Evolutionary conservation across 2,113 vertebrate genomes (phyloP), one percentile per base, ranked within the genome.

Genomic region (Meles meles): DNA sequence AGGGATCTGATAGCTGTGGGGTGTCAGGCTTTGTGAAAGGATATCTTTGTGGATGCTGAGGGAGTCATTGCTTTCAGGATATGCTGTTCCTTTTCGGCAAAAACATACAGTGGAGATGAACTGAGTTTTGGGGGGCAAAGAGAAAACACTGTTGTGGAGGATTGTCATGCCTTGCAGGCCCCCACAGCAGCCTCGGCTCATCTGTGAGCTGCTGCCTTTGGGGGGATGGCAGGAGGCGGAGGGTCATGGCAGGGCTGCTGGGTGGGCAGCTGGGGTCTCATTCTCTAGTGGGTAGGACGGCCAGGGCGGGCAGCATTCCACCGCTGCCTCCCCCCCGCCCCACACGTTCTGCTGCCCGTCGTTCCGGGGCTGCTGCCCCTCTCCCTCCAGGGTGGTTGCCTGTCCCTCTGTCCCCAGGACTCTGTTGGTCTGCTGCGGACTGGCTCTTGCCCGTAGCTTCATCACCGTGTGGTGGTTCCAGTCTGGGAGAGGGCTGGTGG

Each of bases 11-110:
- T 97, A 92, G 88, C 79, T 47, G 76, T 88, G 18, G 67, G 34
- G 97, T 93, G 81, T 92, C 82, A 93, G 93, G 88, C 87, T 95
- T 93, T 94, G 74, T 87, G 97, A 82, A 81, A 93, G 93, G 57
- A 20, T 55, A 27, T 2, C 0, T 52, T 42, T 85, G 82, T 95
- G 44, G 47, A 25, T 83, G 5, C 76, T 79, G 85, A 92, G 97
- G 76, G 90, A 81, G 71, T 42, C 76, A 86, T 85, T 94, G 79
- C 91, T 97, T 71, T 97, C 61, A 44, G 97, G 77, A 92, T 14
- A 67, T 84, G 90, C 61, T 6, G n/a, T 44, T 61, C 55, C 69
- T 93, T 87, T 88, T 52, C 59, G 97, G 85, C 74, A 76, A 37
- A 88, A 93, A 79, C 81, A 82, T 52, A 11, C 69, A 86, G 39